A percentile compares a stretch with the other conserved stretches of the same genome.
phyloP scores from a whole-genome alignment of 2,797 vertebrate species.

The Pseudochaenichthys georgianus region DNA sequence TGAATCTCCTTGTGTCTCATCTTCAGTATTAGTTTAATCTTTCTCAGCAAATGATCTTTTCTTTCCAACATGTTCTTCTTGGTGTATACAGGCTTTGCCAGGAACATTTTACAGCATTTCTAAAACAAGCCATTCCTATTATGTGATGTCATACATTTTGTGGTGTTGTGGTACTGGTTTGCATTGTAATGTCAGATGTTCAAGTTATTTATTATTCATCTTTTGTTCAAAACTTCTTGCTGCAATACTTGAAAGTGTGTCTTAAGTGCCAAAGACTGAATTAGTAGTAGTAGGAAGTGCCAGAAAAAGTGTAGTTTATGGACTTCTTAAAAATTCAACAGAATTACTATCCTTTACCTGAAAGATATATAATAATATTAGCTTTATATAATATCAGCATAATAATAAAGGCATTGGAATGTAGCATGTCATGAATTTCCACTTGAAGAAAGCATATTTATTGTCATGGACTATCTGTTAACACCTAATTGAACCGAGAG shows the following conservation, averaged over 20 bases:
- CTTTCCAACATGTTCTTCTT: background rate
- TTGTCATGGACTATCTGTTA: constrained; percentile 25
- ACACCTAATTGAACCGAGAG: background rate
- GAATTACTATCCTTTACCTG: background rate
- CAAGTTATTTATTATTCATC: background rate
- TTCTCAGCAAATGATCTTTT: background rate
- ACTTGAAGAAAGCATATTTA: background rate
- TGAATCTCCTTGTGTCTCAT: background rate
- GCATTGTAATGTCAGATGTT: background rate
- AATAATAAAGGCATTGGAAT: background rate
- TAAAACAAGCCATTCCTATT: background rate
- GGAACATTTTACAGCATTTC: background rate
- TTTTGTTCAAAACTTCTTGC: background rate
- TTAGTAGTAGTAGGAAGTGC: background rate
- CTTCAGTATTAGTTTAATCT: background rate
- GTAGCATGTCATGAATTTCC: background rate
- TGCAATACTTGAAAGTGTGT: background rate
- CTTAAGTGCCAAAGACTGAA: background rate
- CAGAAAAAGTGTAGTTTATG: background rate
- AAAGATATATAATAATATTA: background rate
- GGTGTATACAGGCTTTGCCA: background rate
- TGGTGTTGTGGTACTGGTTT: background rate
- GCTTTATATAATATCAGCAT: constrained; percentile 11
- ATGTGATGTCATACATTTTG: background rate
- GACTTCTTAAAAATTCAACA: background rate